A percentile compares a stretch with the other conserved stretches of the same genome.
Evolutionary conservation across 2,113 vertebrate genomes (phyloP).

Genomic region (Cyprinus carpio): DNA sequence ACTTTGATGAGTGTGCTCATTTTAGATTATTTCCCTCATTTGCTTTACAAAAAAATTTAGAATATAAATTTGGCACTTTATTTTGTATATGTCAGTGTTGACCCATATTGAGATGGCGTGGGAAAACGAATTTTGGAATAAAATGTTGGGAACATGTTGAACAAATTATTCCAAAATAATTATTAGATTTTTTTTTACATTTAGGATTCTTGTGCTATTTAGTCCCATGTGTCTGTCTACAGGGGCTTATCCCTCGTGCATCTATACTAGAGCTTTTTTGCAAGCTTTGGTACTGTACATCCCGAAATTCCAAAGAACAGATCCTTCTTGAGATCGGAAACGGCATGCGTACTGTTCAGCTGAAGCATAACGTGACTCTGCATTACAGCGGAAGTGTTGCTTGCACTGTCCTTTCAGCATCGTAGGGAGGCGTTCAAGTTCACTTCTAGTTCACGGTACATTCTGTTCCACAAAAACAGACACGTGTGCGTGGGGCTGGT

Average conservation of each 20-base stretch:
- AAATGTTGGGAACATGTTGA: not conserved
- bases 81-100: not conserved
- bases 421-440: constrained; percentile 52
- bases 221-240: not conserved
- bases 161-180: not conserved
- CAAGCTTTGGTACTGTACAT: not conserved
- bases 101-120: not conserved
- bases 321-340: not conserved
- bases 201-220: too few relatives aligned
- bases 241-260: not conserved
- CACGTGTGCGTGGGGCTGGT: constrained; percentile 45
- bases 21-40: too few relatives aligned
- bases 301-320: not conserved
- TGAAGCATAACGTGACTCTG: not conserved
- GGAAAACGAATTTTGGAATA: not conserved
- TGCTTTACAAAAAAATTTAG: not conserved
- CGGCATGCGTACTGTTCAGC: not conserved
- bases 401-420: constrained; percentile 23
- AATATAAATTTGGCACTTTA: not conserved
- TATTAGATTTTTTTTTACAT: too few relatives aligned
- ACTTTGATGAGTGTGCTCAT: not conserved
- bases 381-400: constrained; percentile 21
- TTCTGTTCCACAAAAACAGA: constrained; percentile 71
- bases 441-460: constrained; percentile 71
- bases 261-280: not conserved